A percentile compares a stretch with the other conserved stretches of the same genome.
Conservation (phyloP, 2,888 invertebrate genomes). For the Heliconius ethilla region DNA sequence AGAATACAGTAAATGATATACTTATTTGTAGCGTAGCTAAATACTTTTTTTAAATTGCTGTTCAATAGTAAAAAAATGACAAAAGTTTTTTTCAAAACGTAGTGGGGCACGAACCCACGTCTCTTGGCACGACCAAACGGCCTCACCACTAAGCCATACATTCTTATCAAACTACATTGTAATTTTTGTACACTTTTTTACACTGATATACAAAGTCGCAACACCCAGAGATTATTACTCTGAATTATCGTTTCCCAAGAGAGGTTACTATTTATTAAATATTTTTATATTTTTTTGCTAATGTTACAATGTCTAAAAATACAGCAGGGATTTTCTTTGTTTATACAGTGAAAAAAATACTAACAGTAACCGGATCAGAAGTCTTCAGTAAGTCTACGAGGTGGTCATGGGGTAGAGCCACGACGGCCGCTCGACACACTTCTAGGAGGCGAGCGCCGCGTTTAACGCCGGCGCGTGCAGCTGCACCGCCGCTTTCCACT, state of each 20-base stretch:
- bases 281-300: too few relatives aligned
- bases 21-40: too few relatives aligned
- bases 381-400: slow-evolving; percentile 96
- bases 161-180: neutral
- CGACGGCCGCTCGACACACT: slow-evolving; percentile 94
- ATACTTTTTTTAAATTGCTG: too few relatives aligned
- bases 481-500: slow-evolving; percentile 86
- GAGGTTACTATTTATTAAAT: too few relatives aligned
- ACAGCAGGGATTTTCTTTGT: neutral
- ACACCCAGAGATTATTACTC: too few relatives aligned
- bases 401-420: slow-evolving; percentile 94
- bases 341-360: slow-evolving; percentile 31
- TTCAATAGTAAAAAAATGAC: too few relatives aligned
- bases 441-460: slow-evolving; percentile 95
- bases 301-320: too few relatives aligned
- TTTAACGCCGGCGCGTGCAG: slow-evolving; percentile 91
- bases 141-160: too few relatives aligned
- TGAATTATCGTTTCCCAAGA: neutral
- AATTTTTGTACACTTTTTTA: neutral
- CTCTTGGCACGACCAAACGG: too few relatives aligned
- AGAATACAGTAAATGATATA: neutral
- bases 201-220: neutral
- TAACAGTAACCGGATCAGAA: slow-evolving; percentile 91
- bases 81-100: too few relatives aligned
- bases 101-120: too few relatives aligned